Evolutionary conservation across 2,888 invertebrate species (phyloP).

Genomic region (Trissolcus brochymenae): DNA sequence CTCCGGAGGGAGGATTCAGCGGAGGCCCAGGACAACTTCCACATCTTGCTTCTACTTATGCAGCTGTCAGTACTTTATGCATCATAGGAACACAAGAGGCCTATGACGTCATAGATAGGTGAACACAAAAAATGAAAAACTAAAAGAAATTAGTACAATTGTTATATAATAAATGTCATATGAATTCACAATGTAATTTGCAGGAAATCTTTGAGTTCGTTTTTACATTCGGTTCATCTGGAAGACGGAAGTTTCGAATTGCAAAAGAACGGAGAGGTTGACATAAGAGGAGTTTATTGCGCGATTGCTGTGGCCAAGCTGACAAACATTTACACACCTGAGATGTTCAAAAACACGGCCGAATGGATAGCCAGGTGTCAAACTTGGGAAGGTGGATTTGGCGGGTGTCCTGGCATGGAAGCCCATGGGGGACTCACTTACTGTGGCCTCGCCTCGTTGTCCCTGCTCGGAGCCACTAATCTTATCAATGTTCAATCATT

Average conservation of each 20-base stretch:
- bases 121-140: conserved; percentile 48
- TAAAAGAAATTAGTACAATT: too few species aligned
- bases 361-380: conserved; percentile 97
- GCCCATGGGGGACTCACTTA: conserved; percentile 99
- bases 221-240: conserved; percentile 86
- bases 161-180: not conserved
- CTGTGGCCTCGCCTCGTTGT: conserved; percentile 94
- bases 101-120: conserved; percentile 91
- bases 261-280: conserved; percentile 94
- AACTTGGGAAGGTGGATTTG: conserved; percentile 99
- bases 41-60: conserved; percentile 98
- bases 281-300: conserved; percentile 98
- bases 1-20: conserved; percentile 90
- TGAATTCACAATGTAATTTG: not conserved
- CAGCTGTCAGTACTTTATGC: conserved; percentile 94
- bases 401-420: conserved; percentile 94
- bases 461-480: conserved; percentile 86
- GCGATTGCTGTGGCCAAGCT: conserved; percentile 93
- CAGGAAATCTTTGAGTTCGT: conserved; percentile 84
- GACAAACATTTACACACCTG: conserved; percentile 85
- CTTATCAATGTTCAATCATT: conserved; percentile 87
- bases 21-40: conserved; percentile 96
- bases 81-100: conserved; percentile 93
- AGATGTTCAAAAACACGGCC: conserved; percentile 89
- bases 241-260: conserved; percentile 94